Conservation (phyloP, 2,888 invertebrate species). For the Hemicrepidius hirtus region DNA sequence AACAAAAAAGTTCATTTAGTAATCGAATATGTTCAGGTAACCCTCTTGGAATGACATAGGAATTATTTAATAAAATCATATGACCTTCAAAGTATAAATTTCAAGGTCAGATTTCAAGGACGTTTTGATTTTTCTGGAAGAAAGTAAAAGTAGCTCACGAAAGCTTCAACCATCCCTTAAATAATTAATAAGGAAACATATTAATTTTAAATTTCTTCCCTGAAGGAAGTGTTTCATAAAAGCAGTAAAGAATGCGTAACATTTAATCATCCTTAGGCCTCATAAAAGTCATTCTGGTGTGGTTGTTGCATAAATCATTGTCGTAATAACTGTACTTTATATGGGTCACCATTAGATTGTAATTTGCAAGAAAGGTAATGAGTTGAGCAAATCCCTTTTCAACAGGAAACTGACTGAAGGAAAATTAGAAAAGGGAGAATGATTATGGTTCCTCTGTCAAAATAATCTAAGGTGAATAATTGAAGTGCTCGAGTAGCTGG, state of each 20-base stretch:
- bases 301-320: conserved; percentile 26
- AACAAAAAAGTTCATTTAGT: no score
- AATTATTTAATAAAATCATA: no score
- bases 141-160: neutral
- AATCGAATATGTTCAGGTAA: no score
- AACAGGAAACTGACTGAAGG: conserved; percentile 1
- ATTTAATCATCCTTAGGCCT: conserved; percentile 18
- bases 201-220: conserved; percentile 16
- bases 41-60: no score
- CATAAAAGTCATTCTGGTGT: conserved; percentile 25
- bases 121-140: no score
- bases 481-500: conserved; percentile 19
- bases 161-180: neutral
- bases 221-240: conserved; percentile 8
- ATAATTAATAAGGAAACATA: conserved; percentile 10
- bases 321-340: conserved; percentile 20
- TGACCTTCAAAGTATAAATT: no score
- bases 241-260: conserved; percentile 18
- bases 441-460: conserved; percentile 27
- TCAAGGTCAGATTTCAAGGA: no score
- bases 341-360: conserved; percentile 11
- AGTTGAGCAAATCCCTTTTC: conserved; percentile 20
- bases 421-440: conserved; percentile 22
- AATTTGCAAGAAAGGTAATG: conserved; percentile 28
- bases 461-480: conserved; percentile 30